Evolutionary conservation across 1,140 invertebrate species (phyloP), one percentile per base, ranked within the genome.

Genomic region (Spodoptera frugiperda): DNA sequence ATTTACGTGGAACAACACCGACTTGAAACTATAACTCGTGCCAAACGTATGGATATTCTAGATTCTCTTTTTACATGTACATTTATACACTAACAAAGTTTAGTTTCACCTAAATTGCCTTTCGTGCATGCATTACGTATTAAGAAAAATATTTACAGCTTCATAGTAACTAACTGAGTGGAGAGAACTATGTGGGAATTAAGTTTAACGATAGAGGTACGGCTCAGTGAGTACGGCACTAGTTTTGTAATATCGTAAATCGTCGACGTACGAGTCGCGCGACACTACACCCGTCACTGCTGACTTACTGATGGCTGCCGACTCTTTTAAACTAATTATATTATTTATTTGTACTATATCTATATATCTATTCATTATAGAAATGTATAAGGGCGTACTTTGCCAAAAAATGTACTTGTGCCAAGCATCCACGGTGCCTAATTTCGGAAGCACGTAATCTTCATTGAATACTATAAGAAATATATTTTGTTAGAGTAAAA

Each of bases 271-370:
- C 33, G 33, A 76, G 71, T 78, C 71, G 76, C 77, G 33, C 33
- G 33, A 39, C 75, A 76, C 59, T 53, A 71, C 51, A 49, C 30
- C 78, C 65, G 77, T 79, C 78, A 17, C 78, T 80, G 83, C 68
- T 80, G 78, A 80, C 91, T 84, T 87, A 89, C 86, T 84, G 81
- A 88, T 86, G 81, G 87, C 87, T 86, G 77, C 76, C 49, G 49
- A 73, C 59, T 73, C 48, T 61, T 61, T 73, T 44, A 82, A 79
- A 82, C 39, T 48, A 72, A 73, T 46, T 49, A 68, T 67, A 73
- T 46, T 49, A 68, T 67, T 67, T 76, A 75, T 75, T 75, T 75
- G 53, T 65, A 65, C 53, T 63, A 75, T 53, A 46, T 65, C 21
- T 48, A 48, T 65, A 76, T 49, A 76, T 76, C 59, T 65, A 57